Percentiles rank a stretch among this genome's conserved stretches.
Conservation (phyloP, 2,888 invertebrate species). For the Euphydryas editha region DNA sequence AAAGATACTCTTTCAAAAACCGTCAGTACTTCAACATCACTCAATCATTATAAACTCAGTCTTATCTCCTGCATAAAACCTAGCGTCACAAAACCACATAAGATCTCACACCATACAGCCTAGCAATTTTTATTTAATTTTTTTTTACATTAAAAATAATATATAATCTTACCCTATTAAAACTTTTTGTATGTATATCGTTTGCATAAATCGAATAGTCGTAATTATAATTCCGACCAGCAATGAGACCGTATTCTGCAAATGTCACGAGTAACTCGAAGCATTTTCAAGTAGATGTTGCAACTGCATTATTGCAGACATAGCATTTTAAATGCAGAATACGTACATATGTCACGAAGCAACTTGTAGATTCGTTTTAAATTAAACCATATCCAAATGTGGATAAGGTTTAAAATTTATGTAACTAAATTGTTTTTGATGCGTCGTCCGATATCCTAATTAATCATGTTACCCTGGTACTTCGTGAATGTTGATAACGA, state of each 20-base stretch:
- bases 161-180: too few relatives aligned
- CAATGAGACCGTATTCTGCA: conserved; percentile 15
- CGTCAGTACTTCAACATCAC: too few relatives aligned
- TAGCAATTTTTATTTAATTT: too few relatives aligned
- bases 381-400: background rate
- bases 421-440: background rate
- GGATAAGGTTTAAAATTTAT: background rate
- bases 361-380: background rate
- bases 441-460: background rate
- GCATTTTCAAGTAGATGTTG: conserved; percentile 23
- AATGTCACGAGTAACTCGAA: conserved; percentile 22
- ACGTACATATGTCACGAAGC: conserved; percentile 14
- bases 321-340: conserved; percentile 33
- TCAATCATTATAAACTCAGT: too few relatives aligned
- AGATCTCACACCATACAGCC: too few relatives aligned
- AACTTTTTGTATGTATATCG: too few relatives aligned
- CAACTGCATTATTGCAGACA: conserved; percentile 15
- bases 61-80: too few relatives aligned
- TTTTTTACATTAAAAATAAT: too few relatives aligned
- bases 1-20: too few relatives aligned
- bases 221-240: background rate
- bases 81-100: too few relatives aligned
- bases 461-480: background rate
- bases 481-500: background rate
- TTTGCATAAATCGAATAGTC: too few relatives aligned